Evolutionary conservation across 2,888 invertebrate species (phyloP), one percentile per base, ranked within the genome.

Genomic region (Lasioglossum figueresi): DNA sequence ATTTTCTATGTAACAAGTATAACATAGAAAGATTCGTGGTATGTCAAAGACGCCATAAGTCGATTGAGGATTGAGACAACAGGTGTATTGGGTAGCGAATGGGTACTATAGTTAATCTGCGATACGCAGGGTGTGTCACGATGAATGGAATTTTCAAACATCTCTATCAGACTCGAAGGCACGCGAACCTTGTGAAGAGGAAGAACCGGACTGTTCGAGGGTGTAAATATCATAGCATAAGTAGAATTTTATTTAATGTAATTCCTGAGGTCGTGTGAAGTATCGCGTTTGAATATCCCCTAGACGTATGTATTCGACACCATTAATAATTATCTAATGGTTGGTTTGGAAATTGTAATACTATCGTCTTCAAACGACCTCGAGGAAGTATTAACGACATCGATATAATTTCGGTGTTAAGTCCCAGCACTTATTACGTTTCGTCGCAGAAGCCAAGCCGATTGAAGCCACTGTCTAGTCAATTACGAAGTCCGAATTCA

Each of bases 391-490:
- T 68, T 37, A 37, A 68, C 37, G n/a, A 12, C 34, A 37, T 37
- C 37, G 37, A 40, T 40, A 14, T n/a, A 14, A 70, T n/a, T 37
- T 70, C 70, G 70, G 14, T 70, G 70, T 40, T 40, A 40, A 40
- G 40, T 40, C 70, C 70, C 70, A 37, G n/a, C 70, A 40, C 40
- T n/a, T 40, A 76, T 72, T 59, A 70, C 74, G 80, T 80, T 86
- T 83, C 86, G 83, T 86, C 80, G 84, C 81, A 82, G 83, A 52
- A 71, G 86, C 86, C 82, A 83, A 71, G 77, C 79, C 66, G 86
- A 82, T 84, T 73, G 79, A 83, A 76, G 77, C 85, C 86, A 82
- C 89, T 88, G 79, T 89, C 89, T 89, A 89, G 89, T 89, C 89
- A 89, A 86, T 89, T 88, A 86, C 73, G 82, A 89, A 84, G 81